These are phyloP conservation scores for Gambusia yucatana DNA, from an alignment of 2,797 vertebrate species.

Conservation along the genomic window DNA sequence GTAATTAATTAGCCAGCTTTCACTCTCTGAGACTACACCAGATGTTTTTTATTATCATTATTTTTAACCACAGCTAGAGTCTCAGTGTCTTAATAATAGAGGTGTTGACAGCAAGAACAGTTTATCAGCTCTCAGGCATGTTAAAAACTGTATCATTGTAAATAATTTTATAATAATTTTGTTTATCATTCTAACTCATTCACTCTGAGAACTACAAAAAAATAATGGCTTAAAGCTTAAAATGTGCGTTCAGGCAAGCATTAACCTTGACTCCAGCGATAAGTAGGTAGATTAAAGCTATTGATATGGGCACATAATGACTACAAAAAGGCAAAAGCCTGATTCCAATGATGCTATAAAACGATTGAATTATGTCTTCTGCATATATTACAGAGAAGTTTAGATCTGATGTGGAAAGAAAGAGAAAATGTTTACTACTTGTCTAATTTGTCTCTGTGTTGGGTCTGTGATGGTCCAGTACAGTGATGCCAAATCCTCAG, in stretches of 20 bases:
- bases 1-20: conserved; percentile 87
- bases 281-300: neutral
- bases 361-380: neutral
- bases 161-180: conserved; percentile 2
- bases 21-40: conserved; percentile 70
- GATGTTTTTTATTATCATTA: conserved; percentile 59
- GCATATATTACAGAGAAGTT: neutral
- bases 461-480: neutral
- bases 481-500: neutral
- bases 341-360: neutral
- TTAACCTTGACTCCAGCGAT: neutral
- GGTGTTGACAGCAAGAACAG: conserved; percentile 42
- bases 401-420: neutral
- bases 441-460: neutral
- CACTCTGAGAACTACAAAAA: neutral
- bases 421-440: neutral
- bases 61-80: conserved; percentile 55
- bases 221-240: neutral
- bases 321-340: neutral
- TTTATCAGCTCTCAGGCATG: conserved; percentile 41
- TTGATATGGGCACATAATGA: neutral
- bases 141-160: neutral
- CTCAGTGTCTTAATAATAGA: conserved; percentile 69
- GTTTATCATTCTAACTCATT: neutral
- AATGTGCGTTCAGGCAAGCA: neutral